phyloP scores from a whole-genome alignment of 2,113 vertebrate genomes.

The Hippolais icterina region DNA sequence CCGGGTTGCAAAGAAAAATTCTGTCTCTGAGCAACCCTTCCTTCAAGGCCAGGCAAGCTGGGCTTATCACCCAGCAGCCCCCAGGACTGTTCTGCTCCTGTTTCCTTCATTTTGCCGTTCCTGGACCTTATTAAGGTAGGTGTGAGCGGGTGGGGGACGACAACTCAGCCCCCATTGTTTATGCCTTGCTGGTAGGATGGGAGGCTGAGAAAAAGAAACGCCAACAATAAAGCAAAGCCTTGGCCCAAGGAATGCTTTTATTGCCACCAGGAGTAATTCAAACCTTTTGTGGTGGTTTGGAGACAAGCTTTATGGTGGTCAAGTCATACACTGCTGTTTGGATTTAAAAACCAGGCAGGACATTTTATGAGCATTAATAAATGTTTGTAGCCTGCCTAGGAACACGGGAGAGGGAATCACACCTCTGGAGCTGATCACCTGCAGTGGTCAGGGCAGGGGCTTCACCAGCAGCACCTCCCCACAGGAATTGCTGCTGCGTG shows the following conservation, averaged over 20 bases:
- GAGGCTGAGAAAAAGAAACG: constrained; percentile 52
- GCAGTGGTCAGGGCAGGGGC: not conserved
- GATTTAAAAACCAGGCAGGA: constrained; percentile 63
- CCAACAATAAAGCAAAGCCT: constrained; percentile 63
- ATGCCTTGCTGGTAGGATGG: constrained; percentile 5
- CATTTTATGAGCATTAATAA: constrained; percentile 70
- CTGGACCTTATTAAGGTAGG: constrained; percentile 47
- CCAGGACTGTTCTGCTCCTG: not conserved
- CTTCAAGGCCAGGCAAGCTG: not conserved
- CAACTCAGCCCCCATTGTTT: constrained; percentile 39
- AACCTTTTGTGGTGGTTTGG: constrained; percentile 73
- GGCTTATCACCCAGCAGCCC: not conserved
- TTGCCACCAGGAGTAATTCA: constrained; percentile 69
- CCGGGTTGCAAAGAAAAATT: not conserved
- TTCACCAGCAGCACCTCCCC: not conserved
- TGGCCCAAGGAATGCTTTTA: constrained; percentile 69
- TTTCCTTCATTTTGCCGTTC: not conserved
- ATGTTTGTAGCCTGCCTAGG: not conserved
- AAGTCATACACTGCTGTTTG: constrained; percentile 41
- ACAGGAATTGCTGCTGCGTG: not conserved
- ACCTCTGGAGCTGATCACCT: constrained; percentile 4
- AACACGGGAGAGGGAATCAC: not conserved
- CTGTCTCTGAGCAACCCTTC: not conserved
- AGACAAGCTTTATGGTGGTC: constrained; percentile 58
- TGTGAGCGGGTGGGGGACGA: constrained; percentile 18